These are phyloP conservation scores for Macroramphosus scolopax DNA, from an alignment of 2,797 vertebrate species.

Conservation along the genomic window DNA sequence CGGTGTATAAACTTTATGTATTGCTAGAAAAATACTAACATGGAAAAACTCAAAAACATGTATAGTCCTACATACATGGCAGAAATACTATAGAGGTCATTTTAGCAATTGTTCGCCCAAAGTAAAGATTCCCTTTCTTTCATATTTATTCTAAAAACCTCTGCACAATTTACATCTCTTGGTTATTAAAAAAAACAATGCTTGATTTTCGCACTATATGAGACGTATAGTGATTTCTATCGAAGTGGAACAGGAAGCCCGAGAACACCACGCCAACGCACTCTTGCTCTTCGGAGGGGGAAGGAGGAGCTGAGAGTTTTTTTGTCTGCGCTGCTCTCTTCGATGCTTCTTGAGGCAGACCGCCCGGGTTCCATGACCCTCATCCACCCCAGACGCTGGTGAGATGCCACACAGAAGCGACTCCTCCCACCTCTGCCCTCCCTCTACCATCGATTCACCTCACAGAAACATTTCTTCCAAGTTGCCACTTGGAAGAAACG, in stretches of 20 bases:
- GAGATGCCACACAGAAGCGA: slow-evolving; percentile 48
- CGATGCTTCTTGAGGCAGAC: not conserved
- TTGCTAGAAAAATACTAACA: slow-evolving; percentile 67
- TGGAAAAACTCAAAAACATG: slow-evolving; percentile 53
- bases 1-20: slow-evolving; percentile 67
- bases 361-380: too few species aligned
- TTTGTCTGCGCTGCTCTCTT: not conserved
- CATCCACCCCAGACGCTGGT: slow-evolving; percentile 39
- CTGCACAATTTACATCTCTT: slow-evolving; percentile 65
- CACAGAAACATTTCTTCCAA: slow-evolving; percentile 62
- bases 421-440: not conserved
- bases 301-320: too few species aligned
- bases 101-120: slow-evolving; percentile 55
- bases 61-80: slow-evolving; percentile 38
- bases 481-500: slow-evolving; percentile 35
- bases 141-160: slow-evolving; percentile 56
- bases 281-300: not conserved
- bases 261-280: slow-evolving; percentile 37
- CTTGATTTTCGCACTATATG: slow-evolving; percentile 51
- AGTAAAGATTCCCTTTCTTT: slow-evolving; percentile 43
- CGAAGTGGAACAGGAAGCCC: slow-evolving; percentile 38
- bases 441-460: slow-evolving; percentile 33
- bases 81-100: slow-evolving; percentile 58
- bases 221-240: slow-evolving; percentile 36
- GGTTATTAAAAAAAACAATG: slow-evolving; percentile 28